Evolutionary conservation across 2,888 invertebrate species (phyloP), one percentile per base, ranked within the genome.

Genomic region (Eubasilissa splendida): DNA sequence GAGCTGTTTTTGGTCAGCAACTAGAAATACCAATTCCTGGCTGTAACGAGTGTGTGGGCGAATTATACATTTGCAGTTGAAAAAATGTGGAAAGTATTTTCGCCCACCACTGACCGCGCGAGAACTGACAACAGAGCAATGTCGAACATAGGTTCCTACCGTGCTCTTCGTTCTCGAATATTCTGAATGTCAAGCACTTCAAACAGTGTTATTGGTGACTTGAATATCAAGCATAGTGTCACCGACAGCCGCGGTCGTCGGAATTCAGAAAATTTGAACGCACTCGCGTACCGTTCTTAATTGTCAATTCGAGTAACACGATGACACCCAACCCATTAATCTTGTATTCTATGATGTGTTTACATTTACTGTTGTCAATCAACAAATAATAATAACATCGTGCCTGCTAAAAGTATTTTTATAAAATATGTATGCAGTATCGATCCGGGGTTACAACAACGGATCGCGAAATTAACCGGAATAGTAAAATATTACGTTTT

Each of bases 241-340:
- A 14, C 10, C 11, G 12, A 50, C 22, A 68, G 22, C 7, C 53
- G 8, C 52, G 9, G n/a, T 22, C 60, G 22, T 22, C 22, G 53
- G 53, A 70, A 70, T 70, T 70, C 53, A 14, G 70, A 70, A 50
- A 70, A 70, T 50, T 52, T 53, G 70, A 53, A 54, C 70, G 54
- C 5, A 68, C 79, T 53, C 50, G 58, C 71, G n/a, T 73, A 56
- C 71, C 71, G 71, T 73, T 73, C 22, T 75, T 75, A 75, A 75
- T 75, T 75, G 75, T 68, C 12, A 56, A 65, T 65, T 56, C 56
- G 71, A 73, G 31, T 73, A 56, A 73, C 71, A 65, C 65, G 65
- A 33, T 33, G 65, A 8, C 42, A 65, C 10, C 65, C 11, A 2
- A 42, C 42, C 7, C 42, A 42, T 42, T 42, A 7, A 42, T 42